Conservation (phyloP, 1,140 invertebrate genomes). For the Drosophila eugracilis region DNA sequence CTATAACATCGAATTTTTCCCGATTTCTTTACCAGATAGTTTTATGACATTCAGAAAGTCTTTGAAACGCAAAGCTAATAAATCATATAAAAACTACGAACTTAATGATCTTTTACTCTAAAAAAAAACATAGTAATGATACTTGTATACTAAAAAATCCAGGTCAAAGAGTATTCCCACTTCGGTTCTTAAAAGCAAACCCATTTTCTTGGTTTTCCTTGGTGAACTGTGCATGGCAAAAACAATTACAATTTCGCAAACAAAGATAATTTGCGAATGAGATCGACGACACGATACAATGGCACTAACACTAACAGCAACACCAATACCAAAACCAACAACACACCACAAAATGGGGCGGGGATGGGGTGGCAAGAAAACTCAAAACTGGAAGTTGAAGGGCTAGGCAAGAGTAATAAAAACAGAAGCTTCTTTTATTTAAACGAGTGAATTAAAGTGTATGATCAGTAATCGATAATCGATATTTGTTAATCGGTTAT, state of each 20-base stretch:
- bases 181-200: not conserved
- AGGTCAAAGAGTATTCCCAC: not conserved
- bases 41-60: too few species aligned
- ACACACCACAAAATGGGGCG: not conserved
- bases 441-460: not conserved
- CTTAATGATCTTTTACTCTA: too few species aligned
- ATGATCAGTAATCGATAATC: slow-evolving; percentile 24
- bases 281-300: slow-evolving; percentile 72
- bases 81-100: too few species aligned
- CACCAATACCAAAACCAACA: not conserved
- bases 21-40: too few species aligned
- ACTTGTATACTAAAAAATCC: too few species aligned
- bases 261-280: slow-evolving; percentile 80
- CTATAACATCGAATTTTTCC: too few species aligned
- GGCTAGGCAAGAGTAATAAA: not conserved
- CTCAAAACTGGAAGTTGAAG: slow-evolving; percentile 4
- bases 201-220: slow-evolving; percentile 32
- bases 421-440: slow-evolving; percentile 22
- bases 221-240: slow-evolving; percentile 62
- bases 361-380: slow-evolving; percentile 13
- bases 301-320: slow-evolving; percentile 35
- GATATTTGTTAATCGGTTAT: slow-evolving; percentile 20
- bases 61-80: too few species aligned
- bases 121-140: too few species aligned
- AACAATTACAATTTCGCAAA: slow-evolving; percentile 80